phyloP scores from a whole-genome alignment of 2,113 vertebrate species.

The Otocyon megalotis region DNA sequence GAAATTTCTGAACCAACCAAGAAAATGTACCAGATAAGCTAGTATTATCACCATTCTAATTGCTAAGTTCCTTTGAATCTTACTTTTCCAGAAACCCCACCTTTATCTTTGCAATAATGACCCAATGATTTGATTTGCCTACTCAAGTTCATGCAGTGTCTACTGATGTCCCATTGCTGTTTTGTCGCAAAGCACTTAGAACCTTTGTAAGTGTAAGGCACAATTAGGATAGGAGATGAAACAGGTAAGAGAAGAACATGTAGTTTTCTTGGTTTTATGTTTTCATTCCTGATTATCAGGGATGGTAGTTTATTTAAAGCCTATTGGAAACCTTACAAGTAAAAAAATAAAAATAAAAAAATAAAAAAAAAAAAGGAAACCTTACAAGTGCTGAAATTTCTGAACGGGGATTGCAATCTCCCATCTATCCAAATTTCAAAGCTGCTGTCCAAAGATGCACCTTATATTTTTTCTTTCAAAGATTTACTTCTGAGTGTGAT shows the following conservation, averaged over 20 bases:
- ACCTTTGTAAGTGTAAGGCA: conserved; percentile 38
- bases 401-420: neutral
- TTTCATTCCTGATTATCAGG: conserved; percentile 55
- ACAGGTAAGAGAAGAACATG: neutral
- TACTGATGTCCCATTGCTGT: conserved; percentile 35
- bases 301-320: conserved; percentile 14
- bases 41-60: conserved; percentile 69
- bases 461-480: neutral
- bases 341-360: no score
- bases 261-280: conserved; percentile 43
- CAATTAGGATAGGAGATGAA: conserved; percentile 59
- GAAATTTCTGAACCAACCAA: conserved; percentile 59
- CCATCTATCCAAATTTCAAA: neutral
- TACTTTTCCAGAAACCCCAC: conserved; percentile 61
- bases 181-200: conserved; percentile 65
- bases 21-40: conserved; percentile 65
- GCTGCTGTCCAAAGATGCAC: neutral
- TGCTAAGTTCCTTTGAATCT: conserved; percentile 74
- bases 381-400: neutral
- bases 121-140: conserved; percentile 60
- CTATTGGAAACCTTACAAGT: neutral
- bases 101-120: conserved; percentile 75
- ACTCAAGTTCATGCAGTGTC: conserved; percentile 31
- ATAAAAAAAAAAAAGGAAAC: no score
- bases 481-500: neutral